Evolutionary conservation across 2,888 invertebrate species (phyloP).

Genomic region (Sicus ferrugineus): DNA sequence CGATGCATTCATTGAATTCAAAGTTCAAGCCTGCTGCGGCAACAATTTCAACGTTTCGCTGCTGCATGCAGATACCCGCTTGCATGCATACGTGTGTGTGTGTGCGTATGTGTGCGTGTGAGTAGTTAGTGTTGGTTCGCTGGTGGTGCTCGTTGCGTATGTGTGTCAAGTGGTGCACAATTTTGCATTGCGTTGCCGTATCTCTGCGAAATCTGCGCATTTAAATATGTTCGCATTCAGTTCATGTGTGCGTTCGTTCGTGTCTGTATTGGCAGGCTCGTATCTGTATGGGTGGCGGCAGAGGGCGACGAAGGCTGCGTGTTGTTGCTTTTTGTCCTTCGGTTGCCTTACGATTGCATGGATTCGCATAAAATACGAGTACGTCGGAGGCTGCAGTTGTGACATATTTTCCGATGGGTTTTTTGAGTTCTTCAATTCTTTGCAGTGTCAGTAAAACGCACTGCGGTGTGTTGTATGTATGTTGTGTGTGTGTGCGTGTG

Average conservation of each 20-base stretch:
- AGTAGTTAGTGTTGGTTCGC: neutral
- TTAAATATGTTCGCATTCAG: no score
- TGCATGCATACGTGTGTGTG: neutral
- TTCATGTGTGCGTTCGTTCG: no score
- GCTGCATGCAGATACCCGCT: constrained; percentile 1
- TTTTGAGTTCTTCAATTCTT: neutral
- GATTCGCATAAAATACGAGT: neutral
- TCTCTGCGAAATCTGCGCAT: neutral
- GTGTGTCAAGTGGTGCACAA: neutral
- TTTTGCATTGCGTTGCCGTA: neutral
- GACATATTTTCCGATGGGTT: neutral
- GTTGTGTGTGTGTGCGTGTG: no score
- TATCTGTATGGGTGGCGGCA: neutral
- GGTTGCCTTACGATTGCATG: neutral
- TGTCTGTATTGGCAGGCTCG: neutral
- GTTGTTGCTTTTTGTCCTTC: neutral
- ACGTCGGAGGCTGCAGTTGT: neutral
- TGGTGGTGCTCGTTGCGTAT: neutral
- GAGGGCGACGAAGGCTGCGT: neutral
- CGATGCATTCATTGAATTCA: neutral
- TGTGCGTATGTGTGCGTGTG: neutral
- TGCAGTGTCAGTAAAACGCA: neutral
- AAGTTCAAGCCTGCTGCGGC: neutral
- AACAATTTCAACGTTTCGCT: neutral
- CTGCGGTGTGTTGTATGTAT: neutral